Percentiles rank a stretch among this genome's conserved stretches.
Conservation (phyloP, 2,888 invertebrate species). For the Amitus sp. region DNA sequence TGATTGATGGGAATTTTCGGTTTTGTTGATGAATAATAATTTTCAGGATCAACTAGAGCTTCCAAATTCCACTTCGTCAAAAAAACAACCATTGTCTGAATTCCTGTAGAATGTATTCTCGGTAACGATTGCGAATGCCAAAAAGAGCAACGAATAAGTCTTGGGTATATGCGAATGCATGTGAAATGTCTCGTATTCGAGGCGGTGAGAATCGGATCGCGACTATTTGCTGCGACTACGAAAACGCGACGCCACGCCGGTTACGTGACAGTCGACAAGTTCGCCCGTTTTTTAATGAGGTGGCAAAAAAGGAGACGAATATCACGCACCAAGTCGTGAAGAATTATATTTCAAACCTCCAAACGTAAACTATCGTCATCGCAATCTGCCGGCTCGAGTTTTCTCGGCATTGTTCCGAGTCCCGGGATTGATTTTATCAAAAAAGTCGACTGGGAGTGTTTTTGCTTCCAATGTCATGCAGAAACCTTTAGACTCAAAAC, state of each 20-base stretch:
- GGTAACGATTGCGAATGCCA: neutral
- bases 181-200: conserved; percentile 15
- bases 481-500: neutral
- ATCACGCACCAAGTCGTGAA: neutral
- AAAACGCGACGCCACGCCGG: conserved; percentile 16
- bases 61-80: too few relatives aligned
- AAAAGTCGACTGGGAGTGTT: neutral
- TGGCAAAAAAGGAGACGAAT: conserved; percentile 16
- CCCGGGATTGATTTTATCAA: neutral
- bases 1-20: too few relatives aligned
- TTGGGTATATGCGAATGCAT: conserved; percentile 10
- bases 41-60: too few relatives aligned
- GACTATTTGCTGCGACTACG: conserved; percentile 21
- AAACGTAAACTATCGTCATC: neutral
- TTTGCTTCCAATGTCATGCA: conserved; percentile 3
- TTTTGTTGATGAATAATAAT: too few relatives aligned
- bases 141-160: neutral
- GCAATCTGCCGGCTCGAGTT: neutral
- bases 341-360: neutral
- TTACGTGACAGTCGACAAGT: conserved; percentile 15
- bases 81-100: neutral
- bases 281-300: conserved; percentile 29
- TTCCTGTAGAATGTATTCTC: neutral
- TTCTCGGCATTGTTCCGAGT: neutral
- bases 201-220: conserved; percentile 17